Base-by-base conservation (phyloP, 2,113 vertebrate species). In the Galbula dea region DNA sequence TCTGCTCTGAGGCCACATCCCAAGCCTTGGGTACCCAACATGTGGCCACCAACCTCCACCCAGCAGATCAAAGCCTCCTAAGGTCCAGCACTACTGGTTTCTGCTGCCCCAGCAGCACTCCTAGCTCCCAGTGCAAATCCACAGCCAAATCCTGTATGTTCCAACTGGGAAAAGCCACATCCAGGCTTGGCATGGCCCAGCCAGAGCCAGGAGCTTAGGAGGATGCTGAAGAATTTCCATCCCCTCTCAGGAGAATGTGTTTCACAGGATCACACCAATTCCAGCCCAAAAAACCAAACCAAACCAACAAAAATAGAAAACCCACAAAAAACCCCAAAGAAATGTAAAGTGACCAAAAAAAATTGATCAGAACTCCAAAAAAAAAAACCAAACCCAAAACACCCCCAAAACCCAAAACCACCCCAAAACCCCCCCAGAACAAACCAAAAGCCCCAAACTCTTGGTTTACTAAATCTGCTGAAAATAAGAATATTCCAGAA, bases 171-270 rank as follows among this genome's bases (percentile, higher is more conserved):
- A 55, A 8, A 5, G 10, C 29, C 48, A 3, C 8, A 2, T 41
- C 58, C 8, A 7, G 9, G 5, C 52, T 20, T 19, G 9, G 48
- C 73, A 6, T 2, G 1, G 46, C 43, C 14, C 43, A 30, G 16
- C 11, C 36, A 3, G 0, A 63, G 32, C 30, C 55, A 14, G 65
- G 21, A 2, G 5, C 0, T 24, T 13, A 4, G 0, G 39, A 75
- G 45, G 80, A n/a, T 43, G 69, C 55, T 22, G 4, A 17, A 59
- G 43, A 8, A 19, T 36, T 10, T 3, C 61, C 2, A 16, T 37
- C 76, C 71, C 77, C 46, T 19, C 43, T 15, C 23, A 11, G 61
- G 55, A 41, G 43, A 30, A 19, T 2, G 4, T 5, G 6, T 27
- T 46, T 89, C 88, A 62, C 46, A 83, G 85, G 91, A 75, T 79